Conservation (phyloP, 2,797 vertebrate genomes). For the Taeniopygia guttata region DNA sequence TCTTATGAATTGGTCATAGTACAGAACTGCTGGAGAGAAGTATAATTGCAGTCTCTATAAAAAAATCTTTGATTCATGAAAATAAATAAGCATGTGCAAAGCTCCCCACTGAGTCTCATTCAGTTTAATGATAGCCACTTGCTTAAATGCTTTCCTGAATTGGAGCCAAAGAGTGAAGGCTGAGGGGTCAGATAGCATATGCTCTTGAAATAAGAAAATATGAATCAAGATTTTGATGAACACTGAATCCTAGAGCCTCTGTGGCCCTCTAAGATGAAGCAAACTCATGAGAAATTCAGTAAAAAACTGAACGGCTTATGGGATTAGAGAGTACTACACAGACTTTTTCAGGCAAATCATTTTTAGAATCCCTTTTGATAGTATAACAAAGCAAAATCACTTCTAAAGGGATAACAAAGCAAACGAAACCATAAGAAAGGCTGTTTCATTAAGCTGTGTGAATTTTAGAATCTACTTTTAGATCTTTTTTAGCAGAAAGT, state of each 20-base stretch:
- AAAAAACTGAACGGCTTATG: background rate
- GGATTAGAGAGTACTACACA: background rate
- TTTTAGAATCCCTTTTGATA: slow-evolving; percentile 7
- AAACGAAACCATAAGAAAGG: background rate
- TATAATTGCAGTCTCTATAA: background rate
- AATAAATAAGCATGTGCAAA: slow-evolving; percentile 34
- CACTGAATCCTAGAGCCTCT: background rate
- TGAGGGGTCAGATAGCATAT: slow-evolving; percentile 29
- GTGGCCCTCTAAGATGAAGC: background rate
- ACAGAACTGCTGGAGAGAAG: slow-evolving; percentile 1
- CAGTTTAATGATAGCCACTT: slow-evolving; percentile 46
- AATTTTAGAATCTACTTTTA: background rate
- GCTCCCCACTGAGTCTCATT: background rate
- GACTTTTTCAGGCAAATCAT: background rate
- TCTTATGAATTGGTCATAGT: background rate
- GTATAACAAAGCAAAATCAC: background rate
- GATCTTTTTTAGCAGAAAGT: background rate
- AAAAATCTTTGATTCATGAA: slow-evolving; percentile 17
- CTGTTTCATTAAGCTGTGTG: background rate
- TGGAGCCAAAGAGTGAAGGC: slow-evolving; percentile 27
- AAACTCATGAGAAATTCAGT: background rate
- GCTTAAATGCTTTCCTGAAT: slow-evolving; percentile 39
- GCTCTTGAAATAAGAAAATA: slow-evolving; percentile 36
- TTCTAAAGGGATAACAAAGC: slow-evolving; percentile 10
- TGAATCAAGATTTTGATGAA: slow-evolving; percentile 20